These are phyloP conservation scores for Lamellibrachia luymesi DNA, from an alignment of 1,140 invertebrate genomes.

Conservation along the genomic window DNA sequence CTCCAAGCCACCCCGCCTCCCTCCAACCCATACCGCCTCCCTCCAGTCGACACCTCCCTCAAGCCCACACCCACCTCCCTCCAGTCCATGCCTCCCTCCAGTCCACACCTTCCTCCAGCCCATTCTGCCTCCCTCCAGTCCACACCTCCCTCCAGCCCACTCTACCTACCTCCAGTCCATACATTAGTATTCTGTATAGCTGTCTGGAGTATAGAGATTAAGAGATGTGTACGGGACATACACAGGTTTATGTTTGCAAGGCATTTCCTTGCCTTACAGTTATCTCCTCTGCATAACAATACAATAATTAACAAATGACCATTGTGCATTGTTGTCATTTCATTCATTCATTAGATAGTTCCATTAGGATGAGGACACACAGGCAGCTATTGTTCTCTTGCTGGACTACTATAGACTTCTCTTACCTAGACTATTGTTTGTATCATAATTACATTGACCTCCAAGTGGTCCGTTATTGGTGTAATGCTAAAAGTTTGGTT, in stretches of 20 bases:
- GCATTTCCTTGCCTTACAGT: background rate
- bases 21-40: no score
- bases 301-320: background rate
- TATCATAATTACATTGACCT: background rate
- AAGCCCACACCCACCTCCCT: no score
- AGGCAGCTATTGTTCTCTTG: background rate
- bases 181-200: background rate
- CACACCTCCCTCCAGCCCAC: background rate
- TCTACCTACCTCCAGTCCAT: background rate
- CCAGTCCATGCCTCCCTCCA: no score
- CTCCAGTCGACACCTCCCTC: no score
- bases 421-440: background rate
- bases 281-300: background rate
- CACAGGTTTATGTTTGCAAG: background rate
- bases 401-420: background rate
- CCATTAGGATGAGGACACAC: background rate
- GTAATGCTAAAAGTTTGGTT: background rate
- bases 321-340: background rate
- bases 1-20: no score
- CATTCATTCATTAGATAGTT: background rate
- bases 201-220: background rate
- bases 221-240: background rate
- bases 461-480: background rate
- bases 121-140: no score
- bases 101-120: no score